Base-by-base conservation (phyloP, 2,888 invertebrate genomes). In the Sphaeridia pumilis region DNA sequence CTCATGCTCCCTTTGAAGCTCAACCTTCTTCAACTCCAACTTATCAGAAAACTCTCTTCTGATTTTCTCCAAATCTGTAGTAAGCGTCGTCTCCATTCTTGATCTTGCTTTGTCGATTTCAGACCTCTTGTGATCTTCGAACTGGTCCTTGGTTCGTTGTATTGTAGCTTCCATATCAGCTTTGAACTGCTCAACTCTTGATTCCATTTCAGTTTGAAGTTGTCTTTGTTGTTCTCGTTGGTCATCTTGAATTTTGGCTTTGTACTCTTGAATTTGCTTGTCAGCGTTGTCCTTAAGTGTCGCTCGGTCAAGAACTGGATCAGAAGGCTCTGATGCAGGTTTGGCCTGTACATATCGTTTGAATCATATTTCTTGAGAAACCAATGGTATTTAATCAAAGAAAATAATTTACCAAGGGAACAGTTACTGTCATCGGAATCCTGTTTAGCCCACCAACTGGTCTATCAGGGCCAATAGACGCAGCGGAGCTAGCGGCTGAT, bases 1-100 rank as follows among this genome's bases (percentile, higher is more conserved):
- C n/a, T 55, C 45, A 46, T 60, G 54, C 17, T 55, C 46, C 22
- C 49, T 34, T 28, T 51, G 46, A 28, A 65, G 14, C 24, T 56
- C 54, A 20, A 34, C 17, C 42, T 58, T 58, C 34, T 52, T 55
- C 22, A 49, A 28, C 20, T 63, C 65, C 2, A 72, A 52, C 45
- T 58, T 56, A 14, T 68, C 68, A 1, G 71, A 71, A 42, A 72
- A 57, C 47, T 70, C 69, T 21, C 76, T 76, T 57, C 78, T 76
- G 52, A 83, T 65, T 22, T 77, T 76, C 3, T 80, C 78, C 17
- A 81, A 72, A 55, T 77, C 74, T 1, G 76, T 73, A 0, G 73
- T 73, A 62, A 59, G 20, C 3, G 52, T 22, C 10, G 36, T 42
- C 20, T 63, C 60, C 26, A 59, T 48, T 46, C 61, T 56, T 4